Evolutionary conservation across 1,140 invertebrate species (phyloP).

Genomic region (Heliconius melpomene): DNA sequence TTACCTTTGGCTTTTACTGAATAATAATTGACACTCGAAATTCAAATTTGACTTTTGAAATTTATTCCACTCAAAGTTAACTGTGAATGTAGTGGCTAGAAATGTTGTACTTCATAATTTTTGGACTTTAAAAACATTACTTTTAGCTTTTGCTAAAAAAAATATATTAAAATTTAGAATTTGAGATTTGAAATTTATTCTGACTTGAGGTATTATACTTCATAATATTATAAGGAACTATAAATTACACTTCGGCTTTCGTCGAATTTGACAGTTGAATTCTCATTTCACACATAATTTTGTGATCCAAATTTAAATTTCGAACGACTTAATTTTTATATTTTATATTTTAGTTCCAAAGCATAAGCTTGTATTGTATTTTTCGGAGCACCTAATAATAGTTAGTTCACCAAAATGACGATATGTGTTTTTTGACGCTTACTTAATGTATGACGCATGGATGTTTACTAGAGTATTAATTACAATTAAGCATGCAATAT

Average conservation of each 20-base stretch:
- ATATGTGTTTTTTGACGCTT: conserved; percentile 31
- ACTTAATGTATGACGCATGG: conserved; percentile 23
- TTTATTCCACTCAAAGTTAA: background rate
- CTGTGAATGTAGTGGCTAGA: too few relatives aligned
- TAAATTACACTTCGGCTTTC: too few relatives aligned
- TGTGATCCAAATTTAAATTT: conserved; percentile 16
- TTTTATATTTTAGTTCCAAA: background rate
- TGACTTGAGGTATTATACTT: too few relatives aligned
- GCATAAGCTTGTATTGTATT: conserved; percentile 10
- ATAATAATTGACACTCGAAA: conserved; percentile 21
- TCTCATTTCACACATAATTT: too few relatives aligned
- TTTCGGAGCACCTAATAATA: conserved; percentile 18
- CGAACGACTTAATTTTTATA: conserved; percentile 14
- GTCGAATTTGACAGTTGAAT: too few relatives aligned
- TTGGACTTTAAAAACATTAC: too few relatives aligned
- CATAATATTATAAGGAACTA: too few relatives aligned
- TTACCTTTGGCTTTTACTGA: background rate
- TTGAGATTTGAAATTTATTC: too few relatives aligned
- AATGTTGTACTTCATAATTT: too few relatives aligned
- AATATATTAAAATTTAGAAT: too few relatives aligned
- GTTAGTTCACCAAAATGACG: conserved; percentile 24
- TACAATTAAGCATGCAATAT: conserved; percentile 30
- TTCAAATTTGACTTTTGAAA: conserved; percentile 19
- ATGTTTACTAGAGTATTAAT: conserved; percentile 32
- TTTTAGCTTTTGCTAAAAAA: background rate